Evolutionary conservation across 2,888 invertebrate genomes (phyloP), one percentile per base, ranked within the genome.

Genomic region (Troides helena): DNA sequence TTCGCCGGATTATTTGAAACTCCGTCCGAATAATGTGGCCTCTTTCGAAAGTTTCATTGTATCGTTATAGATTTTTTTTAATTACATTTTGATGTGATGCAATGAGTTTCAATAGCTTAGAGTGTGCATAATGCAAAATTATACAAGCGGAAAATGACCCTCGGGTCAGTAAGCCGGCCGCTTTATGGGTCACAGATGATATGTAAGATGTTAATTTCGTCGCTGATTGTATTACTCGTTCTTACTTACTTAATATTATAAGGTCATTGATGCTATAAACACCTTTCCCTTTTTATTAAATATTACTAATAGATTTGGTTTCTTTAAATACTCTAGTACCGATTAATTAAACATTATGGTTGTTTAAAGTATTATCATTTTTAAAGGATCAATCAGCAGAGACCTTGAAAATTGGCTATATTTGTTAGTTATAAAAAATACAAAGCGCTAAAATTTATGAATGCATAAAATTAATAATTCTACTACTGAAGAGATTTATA

Each of bases 11-110:
- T 70, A 70, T 64, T 67, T n/a, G 18, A 61, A 67, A 70, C 46
- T 65, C 59, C 43, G 61, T 63, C 53, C 63, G 21, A 62, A 69
- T 69, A 58, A 69, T 67, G 39, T 30, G 58, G 81, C 66, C 75
- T 78, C 70, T 67, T 75, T 75, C 76, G 71, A 78, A 66, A 72
- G 74, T 79, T 72, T 25, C n/a, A 62, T 69, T 69, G 61, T 65
- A 21, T 61, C 5, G 43, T 56, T 70, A 76, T 72, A 73, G 75
- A 72, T 73, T 63, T 70, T 59, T 72, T 77, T 79, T 61, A n/a
- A 65, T 81, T 85, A 84, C 86, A 89, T 85, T 85, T 89, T 87
- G 84, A 85, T 79, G 77, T 77, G 82, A 83, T 79, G 74, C 80
- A 81, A 82, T 79, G 77, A 74, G 5, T 80, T 82, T 82, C 82